Evolutionary conservation across 1,140 invertebrate species (phyloP).

Genomic region (Euura lappo): DNA sequence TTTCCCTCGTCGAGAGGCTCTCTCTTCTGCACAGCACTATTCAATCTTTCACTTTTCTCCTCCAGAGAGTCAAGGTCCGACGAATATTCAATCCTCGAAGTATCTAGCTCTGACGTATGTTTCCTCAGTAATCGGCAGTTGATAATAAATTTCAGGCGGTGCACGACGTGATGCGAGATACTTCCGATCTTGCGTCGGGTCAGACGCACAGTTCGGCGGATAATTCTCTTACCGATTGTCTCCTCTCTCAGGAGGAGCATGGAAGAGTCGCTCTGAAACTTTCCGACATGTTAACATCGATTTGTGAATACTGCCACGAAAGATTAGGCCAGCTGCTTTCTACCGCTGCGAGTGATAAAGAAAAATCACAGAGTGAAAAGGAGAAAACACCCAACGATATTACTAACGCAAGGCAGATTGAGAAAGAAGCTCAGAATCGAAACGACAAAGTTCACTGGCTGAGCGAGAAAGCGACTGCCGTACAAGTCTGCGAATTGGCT

Average conservation of each 20-base stretch:
- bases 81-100: too few species aligned
- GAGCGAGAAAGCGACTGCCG: conserved; percentile 67
- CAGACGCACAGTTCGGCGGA: conserved; percentile 45
- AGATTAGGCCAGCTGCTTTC: conserved; percentile 85
- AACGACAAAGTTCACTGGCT: conserved; percentile 60
- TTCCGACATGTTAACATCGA: conserved; percentile 75
- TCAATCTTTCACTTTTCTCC: conserved; percentile 57
- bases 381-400: conserved; percentile 37
- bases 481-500: conserved; percentile 81
- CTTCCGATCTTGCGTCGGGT: conserved; percentile 67
- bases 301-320: conserved; percentile 93
- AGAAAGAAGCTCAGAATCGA: conserved; percentile 44
- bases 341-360: conserved; percentile 73
- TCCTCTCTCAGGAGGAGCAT: conserved; percentile 75
- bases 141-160: conserved; percentile 60
- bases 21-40: conserved; percentile 79
- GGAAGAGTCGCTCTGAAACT: conserved; percentile 72
- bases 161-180: conserved; percentile 75
- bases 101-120: conserved; percentile 3
- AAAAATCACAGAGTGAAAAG: conserved; percentile 53
- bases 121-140: too few species aligned
- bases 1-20: conserved; percentile 81
- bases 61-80: conserved; percentile 69
- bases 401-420: conserved; percentile 32
- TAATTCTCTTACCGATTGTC: conserved; percentile 64